Evolutionary conservation across 37 sponge, comb jelly and placozoan genomes (phyloP).

Genomic region (Spongilla lacustris): DNA sequence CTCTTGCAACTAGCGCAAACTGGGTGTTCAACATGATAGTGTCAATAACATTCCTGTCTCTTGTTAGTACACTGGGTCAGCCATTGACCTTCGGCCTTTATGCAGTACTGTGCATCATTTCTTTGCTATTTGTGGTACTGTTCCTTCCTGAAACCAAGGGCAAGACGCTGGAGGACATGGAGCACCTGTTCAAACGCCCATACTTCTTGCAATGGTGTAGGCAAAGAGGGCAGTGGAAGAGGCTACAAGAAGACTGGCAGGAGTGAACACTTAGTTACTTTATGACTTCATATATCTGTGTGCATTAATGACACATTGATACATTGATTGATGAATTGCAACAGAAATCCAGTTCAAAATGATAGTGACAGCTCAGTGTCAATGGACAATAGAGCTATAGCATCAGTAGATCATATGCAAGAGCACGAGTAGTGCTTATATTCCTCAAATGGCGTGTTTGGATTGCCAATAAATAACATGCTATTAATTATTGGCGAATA

Average conservation of each 20-base stretch:
- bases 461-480: too few species aligned
- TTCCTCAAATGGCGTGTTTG: too few species aligned
- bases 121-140: slow-evolving; percentile 70
- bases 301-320: too few species aligned
- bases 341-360: too few species aligned
- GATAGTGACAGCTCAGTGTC: too few species aligned
- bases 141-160: slow-evolving; percentile 89
- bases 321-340: too few species aligned
- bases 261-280: too few species aligned
- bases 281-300: too few species aligned
- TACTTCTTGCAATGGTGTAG: slow-evolving; percentile 60
- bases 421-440: too few species aligned
- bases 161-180: slow-evolving; percentile 72
- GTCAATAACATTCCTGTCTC: slow-evolving; percentile 85
- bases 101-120: slow-evolving; percentile 62
- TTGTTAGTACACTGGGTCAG: slow-evolving; percentile 63
- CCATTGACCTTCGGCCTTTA: slow-evolving; percentile 76
- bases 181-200: slow-evolving; percentile 72
- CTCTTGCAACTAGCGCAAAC: slow-evolving; percentile 79
- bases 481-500: too few species aligned
- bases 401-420: too few species aligned
- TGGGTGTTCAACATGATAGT: slow-evolving; percentile 88
- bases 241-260: neutral
- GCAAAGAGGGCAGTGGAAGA: neutral
- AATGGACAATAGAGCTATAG: too few species aligned